phyloP scores from a whole-genome alignment of 2,888 invertebrate species.

The Hyalella azteca region DNA sequence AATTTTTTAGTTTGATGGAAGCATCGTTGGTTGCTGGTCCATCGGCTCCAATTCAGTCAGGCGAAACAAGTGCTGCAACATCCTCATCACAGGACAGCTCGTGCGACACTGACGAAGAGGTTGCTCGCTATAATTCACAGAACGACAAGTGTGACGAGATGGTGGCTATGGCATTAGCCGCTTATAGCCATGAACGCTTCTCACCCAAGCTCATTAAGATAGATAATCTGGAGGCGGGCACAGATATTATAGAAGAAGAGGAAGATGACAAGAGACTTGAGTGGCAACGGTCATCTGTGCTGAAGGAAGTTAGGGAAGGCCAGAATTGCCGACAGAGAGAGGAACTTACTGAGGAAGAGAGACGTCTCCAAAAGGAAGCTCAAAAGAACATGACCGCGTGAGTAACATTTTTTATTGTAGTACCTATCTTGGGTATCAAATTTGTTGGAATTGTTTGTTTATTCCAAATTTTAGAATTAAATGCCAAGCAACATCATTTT shows the following conservation, averaged over 20 bases:
- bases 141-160: slow-evolving; percentile 59
- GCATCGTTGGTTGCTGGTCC: background rate
- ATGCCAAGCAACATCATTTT: too few relatives aligned
- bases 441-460: too few relatives aligned
- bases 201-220: slow-evolving; percentile 29
- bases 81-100: background rate
- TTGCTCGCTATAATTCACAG: slow-evolving; percentile 47
- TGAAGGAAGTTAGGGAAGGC: slow-evolving; percentile 28
- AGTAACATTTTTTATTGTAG: background rate
- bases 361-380: slow-evolving; percentile 79
- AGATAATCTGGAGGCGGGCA: slow-evolving; percentile 72
- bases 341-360: slow-evolving; percentile 69
- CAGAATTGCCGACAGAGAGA: slow-evolving; percentile 62
- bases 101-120: slow-evolving; percentile 31
- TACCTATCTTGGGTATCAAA: too few relatives aligned
- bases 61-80: background rate
- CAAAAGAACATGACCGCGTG: slow-evolving; percentile 77
- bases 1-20: background rate
- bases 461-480: too few relatives aligned
- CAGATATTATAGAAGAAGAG: slow-evolving; percentile 76
- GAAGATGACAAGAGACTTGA: slow-evolving; percentile 79
- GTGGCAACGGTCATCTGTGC: slow-evolving; percentile 63
- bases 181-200: slow-evolving; percentile 74
- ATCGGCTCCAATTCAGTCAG: background rate
- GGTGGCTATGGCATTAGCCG: slow-evolving; percentile 37